Percentiles rank a stretch among this genome's conserved stretches.
These are phyloP conservation scores for Ectemnius cavifrons DNA, from an alignment of 2,888 invertebrate species.

Conservation along the genomic window DNA sequence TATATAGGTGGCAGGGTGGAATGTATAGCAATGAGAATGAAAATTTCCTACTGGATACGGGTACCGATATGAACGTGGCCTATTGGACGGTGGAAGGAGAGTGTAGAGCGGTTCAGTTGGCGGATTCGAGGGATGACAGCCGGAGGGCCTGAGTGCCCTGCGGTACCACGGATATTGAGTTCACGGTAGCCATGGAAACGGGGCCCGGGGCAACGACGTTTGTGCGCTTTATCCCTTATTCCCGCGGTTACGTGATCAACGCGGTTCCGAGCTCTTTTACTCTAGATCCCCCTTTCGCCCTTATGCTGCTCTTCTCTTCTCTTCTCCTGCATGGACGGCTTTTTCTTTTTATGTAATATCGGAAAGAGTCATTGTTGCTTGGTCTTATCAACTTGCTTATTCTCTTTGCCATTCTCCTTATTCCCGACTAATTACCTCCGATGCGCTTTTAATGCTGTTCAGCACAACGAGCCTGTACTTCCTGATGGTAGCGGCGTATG, in stretches of 20 bases:
- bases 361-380: constrained; percentile 29
- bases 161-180: constrained; percentile 76
- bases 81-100: constrained; percentile 29
- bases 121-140: constrained; percentile 77
- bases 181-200: constrained; percentile 76
- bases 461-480: neutral
- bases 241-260: constrained; percentile 70
- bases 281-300: constrained; percentile 27
- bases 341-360: constrained; percentile 20
- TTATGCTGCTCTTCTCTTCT: constrained; percentile 6
- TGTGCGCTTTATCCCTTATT: constrained; percentile 75
- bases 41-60: neutral
- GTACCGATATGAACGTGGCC: constrained; percentile 2
- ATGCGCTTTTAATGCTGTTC: constrained; percentile 9
- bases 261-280: constrained; percentile 57
- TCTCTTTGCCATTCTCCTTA: constrained; percentile 5
- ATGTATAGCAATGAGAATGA: neutral
- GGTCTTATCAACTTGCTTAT: constrained; percentile 34
- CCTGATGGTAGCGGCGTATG: neutral
- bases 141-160: constrained; percentile 65
- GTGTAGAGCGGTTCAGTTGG: constrained; percentile 67
- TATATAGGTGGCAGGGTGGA: too few species aligned
- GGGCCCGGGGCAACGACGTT: constrained; percentile 72
- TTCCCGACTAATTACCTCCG: constrained; percentile 30
- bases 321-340: constrained; percentile 2